A percentile compares a stretch with the other conserved stretches of the same genome.
phyloP scores from a whole-genome alignment of 2,888 invertebrate species.

The Drosophila setosimentum region DNA sequence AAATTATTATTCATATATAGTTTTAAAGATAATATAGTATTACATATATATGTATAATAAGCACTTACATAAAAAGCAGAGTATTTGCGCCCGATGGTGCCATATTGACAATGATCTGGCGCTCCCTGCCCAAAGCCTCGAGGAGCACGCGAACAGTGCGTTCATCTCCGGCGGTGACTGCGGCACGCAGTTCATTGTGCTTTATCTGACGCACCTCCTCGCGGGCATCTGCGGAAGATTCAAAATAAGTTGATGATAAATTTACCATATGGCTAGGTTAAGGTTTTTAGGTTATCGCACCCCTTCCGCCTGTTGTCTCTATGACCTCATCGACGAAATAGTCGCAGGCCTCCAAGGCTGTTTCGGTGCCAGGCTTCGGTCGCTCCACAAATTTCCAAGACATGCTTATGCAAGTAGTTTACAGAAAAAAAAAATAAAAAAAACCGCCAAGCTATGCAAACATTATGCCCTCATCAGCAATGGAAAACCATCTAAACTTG shows the following conservation, averaged over 20 bases:
- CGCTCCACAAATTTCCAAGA: conserved; percentile 85
- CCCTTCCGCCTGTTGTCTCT: conserved; percentile 86
- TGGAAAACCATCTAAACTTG: conserved; percentile 16
- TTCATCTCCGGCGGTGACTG: conserved; percentile 91
- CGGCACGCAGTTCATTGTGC: conserved; percentile 91
- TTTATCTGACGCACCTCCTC: conserved; percentile 91
- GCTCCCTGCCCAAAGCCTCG: conserved; percentile 88
- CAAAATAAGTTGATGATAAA: neutral
- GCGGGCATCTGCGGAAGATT: conserved; percentile 83
- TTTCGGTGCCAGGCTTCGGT: conserved; percentile 86
- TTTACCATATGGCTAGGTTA: neutral
- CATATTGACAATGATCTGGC: conserved; percentile 92
- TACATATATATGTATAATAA: neutral
- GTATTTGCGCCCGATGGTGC: conserved; percentile 95
- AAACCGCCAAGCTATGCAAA: conserved; percentile 22
- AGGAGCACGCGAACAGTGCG: conserved; percentile 89
- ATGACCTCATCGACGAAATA: conserved; percentile 90
- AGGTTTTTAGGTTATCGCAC: conserved; percentile 66
- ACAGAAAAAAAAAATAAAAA: neutral
- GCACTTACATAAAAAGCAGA: conserved; percentile 92
- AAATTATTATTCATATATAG: neutral
- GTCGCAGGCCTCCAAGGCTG: conserved; percentile 89
- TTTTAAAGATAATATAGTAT: neutral
- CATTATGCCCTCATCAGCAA: conserved; percentile 29
- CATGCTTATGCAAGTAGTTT: conserved; percentile 74